Percentiles rank a stretch among this genome's conserved stretches.
Evolutionary conservation across 2,113 vertebrate species (phyloP).

Genomic region (Mola mola): DNA sequence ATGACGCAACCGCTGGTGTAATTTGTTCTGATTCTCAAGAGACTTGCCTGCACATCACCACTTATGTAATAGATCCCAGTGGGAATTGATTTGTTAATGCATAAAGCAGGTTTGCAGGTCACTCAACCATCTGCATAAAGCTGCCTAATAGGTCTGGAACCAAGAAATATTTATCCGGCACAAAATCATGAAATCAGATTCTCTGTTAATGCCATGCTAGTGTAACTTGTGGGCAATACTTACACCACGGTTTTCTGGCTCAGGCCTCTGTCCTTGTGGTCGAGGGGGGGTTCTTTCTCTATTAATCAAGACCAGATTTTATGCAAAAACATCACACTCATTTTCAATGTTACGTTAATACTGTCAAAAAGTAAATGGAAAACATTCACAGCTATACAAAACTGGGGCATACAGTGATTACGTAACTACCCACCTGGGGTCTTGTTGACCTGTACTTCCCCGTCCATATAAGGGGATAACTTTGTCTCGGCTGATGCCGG

Average conservation of each 20-base stretch:
- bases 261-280: constrained; percentile 97
- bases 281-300: constrained; percentile 98
- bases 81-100: constrained; percentile 49
- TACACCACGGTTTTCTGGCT: constrained; percentile 97
- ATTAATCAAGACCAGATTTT: constrained; percentile 36
- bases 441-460: constrained; percentile 96
- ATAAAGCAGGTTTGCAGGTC: background rate
- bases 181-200: too few species aligned
- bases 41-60: constrained; percentile 6
- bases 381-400: background rate
- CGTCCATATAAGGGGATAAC: constrained; percentile 97
- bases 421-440: constrained; percentile 87
- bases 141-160: too few species aligned
- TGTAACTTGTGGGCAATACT: constrained; percentile 64
- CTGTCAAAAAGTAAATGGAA: background rate
- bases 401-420: background rate
- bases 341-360: background rate
- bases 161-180: too few species aligned
- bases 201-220: too few species aligned
- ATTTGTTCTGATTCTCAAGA: constrained; percentile 52
- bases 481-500: constrained; percentile 97
- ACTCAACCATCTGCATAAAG: constrained; percentile 7
- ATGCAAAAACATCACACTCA: too few species aligned
- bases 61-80: constrained; percentile 72
- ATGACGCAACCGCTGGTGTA: constrained; percentile 70